Base-by-base conservation (phyloP, 2,797 vertebrate genomes). In the Semaprochilodus insignis region DNA sequence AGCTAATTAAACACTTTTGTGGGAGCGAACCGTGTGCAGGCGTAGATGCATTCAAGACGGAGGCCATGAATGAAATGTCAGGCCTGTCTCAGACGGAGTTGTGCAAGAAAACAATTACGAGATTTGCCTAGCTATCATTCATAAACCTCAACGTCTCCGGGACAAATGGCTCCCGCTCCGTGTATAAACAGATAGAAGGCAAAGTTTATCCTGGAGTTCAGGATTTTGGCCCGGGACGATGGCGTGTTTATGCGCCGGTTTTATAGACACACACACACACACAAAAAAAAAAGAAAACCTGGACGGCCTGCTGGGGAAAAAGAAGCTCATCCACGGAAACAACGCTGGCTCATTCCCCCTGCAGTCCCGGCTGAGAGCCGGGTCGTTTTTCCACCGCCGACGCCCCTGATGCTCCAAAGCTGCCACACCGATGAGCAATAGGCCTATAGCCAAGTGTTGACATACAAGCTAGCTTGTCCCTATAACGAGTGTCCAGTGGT, bases 291-390 rank as follows among this genome's bases (percentile, higher is more conserved):
- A 79, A 66, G 74, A 76, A 25, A 79, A 66, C 63, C 74, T 88
- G 85, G 80, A 88, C 80, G 73, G 59, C 70, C 7, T 15, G 34
- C 85, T 87, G n/a, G 81, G 84, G 85, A 87, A 87, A 87, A 87
- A 84, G 59, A 55, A 65, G 40, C 60, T 86, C 67, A 81, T 74
- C 78, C 63, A 52, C 66, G 80, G 83, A 84, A 87, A 87, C 69
- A 71, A 55, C 40, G 72, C 66, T 78, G 81, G 80, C 79, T 84
- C 31, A 52, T 82, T 83, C 77, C 74, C 65, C 81, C 71, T 17
- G 5, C 60, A 52, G 69, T 1, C 57, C 21, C 23, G 25, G 23
- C 13, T 62, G 59, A 75, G 48, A 82, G 74, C 60, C 1, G 10
- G 62, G 73, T 71, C 66, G 52, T 78, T 88, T 86, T 79, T 74